Evolutionary conservation across 1,140 invertebrate species (phyloP).

Genomic region (Pollicipes pollicipes): DNA sequence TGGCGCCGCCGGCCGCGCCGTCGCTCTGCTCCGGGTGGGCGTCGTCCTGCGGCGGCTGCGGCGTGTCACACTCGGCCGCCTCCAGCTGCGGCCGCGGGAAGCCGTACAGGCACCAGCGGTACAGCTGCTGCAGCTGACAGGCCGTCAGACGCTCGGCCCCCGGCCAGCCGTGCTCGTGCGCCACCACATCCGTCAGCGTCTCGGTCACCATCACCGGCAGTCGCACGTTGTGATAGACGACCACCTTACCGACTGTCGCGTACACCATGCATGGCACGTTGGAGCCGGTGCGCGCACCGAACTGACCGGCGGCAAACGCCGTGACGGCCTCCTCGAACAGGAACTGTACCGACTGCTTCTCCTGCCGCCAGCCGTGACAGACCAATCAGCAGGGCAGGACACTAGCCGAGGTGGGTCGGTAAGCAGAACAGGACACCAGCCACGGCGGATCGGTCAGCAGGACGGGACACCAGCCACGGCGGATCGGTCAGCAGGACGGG

Average conservation of each 20-base stretch:
- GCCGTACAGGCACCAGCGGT: conserved; percentile 2
- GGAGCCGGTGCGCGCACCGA: conserved; percentile 31
- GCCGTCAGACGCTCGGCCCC: not conserved
- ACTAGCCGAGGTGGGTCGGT: no score
- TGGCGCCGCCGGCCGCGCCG: no score
- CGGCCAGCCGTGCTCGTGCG: conserved; percentile 1
- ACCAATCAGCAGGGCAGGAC: no score
- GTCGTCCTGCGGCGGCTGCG: no score
- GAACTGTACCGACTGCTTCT: conserved; percentile 46
- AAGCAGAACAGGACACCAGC: no score
- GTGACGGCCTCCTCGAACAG: conserved; percentile 52
- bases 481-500: no score
- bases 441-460: no score
- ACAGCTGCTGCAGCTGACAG: not conserved
- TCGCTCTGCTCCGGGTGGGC: no score
- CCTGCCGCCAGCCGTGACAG: no score
- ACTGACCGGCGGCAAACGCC: conserved; percentile 47
- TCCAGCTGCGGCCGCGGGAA: not conserved
- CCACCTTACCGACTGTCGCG: conserved; percentile 48
- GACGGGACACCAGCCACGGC: no score
- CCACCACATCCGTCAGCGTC: conserved; percentile 14
- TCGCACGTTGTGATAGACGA: conserved; percentile 33
- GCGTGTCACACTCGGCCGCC: not conserved
- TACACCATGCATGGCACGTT: conserved; percentile 46
- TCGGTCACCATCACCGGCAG: conserved; percentile 15